Evolutionary conservation across 2,888 invertebrate genomes (phyloP), one percentile per base, ranked within the genome.

Genomic region (Troides oblongomaculatus): DNA sequence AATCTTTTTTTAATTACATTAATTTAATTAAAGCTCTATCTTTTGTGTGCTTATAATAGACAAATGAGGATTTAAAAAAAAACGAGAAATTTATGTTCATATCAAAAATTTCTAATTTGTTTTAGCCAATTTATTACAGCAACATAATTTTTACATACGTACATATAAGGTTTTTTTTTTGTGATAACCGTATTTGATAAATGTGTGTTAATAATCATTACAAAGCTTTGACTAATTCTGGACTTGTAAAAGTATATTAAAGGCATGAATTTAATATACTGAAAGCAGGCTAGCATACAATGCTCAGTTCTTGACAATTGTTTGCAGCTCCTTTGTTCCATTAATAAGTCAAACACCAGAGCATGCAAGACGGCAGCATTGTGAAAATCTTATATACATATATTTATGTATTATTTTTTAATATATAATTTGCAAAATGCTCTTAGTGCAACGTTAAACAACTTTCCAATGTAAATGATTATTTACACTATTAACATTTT

Each of bases 321-420:
- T 76, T 77, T 74, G 71, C 68, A 66, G 71, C 76, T 74, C 75
- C 73, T 77, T 76, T 76, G 76, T 77, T 74, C 72, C 72, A 74
- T 74, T 70, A 73, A 72, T 72, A 69, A 56, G 67, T 39, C 62
- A 66, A 50, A 66, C 66, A 66, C 50, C 60, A 60, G 60, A 66
- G 60, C 66, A 66, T 66, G 60, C 50, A 46, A 59, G 65, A 14
- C 59, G 23, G 18, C 36, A 23, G 36, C 60, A 60, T 66, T 59
- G 59, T 25, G 30, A 60, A 66, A 66, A 58, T 66, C 60, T 50
- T 60, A 60, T 50, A 30, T 58, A 30, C 46, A 50, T 66, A n/a
- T n/a, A n/a, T n/a, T n/a, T n/a, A n/a, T n/a, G n/a, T n/a, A 60
- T 14, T 43, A 60, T 46, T 30, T 5, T 43, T n/a, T 50, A 30